Percentiles rank a stretch among this genome's conserved stretches.
These are phyloP conservation scores for Gallinago jamesoni DNA, from an alignment of 2,113 vertebrate genomes.

Conservation along the genomic window DNA sequence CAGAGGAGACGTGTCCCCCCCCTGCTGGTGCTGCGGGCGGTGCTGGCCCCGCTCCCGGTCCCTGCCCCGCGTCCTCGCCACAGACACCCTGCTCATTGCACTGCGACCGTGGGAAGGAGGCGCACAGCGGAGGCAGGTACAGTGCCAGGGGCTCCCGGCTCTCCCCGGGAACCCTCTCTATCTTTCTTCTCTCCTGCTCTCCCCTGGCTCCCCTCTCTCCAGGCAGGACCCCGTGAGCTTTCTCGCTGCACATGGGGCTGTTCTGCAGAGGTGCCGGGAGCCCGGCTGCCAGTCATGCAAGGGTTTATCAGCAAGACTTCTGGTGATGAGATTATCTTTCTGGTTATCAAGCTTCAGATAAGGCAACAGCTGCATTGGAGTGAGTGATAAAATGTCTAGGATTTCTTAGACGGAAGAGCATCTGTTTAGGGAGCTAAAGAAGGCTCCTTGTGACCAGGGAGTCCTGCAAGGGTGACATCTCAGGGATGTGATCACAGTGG, in stretches of 20 bases:
- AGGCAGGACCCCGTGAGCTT: not conserved
- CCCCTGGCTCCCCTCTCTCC: not conserved
- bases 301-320: not conserved
- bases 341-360: not conserved
- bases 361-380: not conserved
- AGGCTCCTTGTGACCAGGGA: fast-evolving
- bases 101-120: fast-evolving
- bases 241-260: fast-evolving
- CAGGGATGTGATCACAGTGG: not conserved
- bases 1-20: not conserved
- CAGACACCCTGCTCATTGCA: not conserved
- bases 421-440: not conserved
- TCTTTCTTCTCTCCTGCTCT: not conserved
- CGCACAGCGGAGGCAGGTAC: not conserved
- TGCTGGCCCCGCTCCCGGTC: not conserved
- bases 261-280: not conserved
- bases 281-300: not conserved
- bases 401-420: not conserved
- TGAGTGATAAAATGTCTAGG: slow-evolving; percentile 1
- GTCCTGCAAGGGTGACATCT: not conserved
- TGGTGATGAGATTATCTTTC: not conserved
- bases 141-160: not conserved
- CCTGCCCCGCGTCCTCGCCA: not conserved
- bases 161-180: not conserved
- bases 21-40: not conserved